These are phyloP conservation scores for Nematopogon swammerdamellus DNA, from an alignment of 2,888 invertebrate species.

Conservation along the genomic window DNA sequence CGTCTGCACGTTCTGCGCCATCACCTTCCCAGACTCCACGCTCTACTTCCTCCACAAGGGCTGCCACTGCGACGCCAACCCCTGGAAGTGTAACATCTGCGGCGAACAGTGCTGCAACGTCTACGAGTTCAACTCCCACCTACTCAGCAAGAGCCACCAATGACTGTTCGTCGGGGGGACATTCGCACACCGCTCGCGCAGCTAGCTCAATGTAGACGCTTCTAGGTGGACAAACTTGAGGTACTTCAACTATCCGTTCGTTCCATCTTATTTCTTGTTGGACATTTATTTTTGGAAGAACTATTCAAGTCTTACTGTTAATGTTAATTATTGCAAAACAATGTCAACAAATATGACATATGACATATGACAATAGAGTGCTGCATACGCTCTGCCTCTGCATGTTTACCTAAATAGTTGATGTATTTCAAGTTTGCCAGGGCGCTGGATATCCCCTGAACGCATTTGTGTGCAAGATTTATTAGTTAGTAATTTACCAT, in stretches of 20 bases:
- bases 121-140: conserved; percentile 95
- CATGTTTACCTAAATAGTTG: background rate
- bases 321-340: too few species aligned
- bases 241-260: background rate
- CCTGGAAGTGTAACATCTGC: conserved; percentile 96
- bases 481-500: background rate
- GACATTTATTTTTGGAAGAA: too few species aligned
- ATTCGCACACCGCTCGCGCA: conserved; percentile 17
- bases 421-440: background rate
- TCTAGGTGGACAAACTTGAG: background rate
- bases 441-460: background rate
- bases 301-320: too few species aligned
- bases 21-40: conserved; percentile 93
- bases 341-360: too few species aligned
- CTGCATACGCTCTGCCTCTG: too few species aligned
- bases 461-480: background rate
- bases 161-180: conserved; percentile 56
- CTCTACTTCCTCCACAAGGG: conserved; percentile 97
- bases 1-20: conserved; percentile 89
- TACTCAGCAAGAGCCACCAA: conserved; percentile 92
- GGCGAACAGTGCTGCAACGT: conserved; percentile 93
- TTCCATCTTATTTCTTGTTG: too few species aligned
- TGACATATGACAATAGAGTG: too few species aligned
- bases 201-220: background rate
- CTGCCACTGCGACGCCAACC: conserved; percentile 95